A percentile compares a stretch with the other conserved stretches of the same genome.
phyloP scores from a whole-genome alignment of 2,113 vertebrate species.

The Stictonetta naevosa region DNA sequence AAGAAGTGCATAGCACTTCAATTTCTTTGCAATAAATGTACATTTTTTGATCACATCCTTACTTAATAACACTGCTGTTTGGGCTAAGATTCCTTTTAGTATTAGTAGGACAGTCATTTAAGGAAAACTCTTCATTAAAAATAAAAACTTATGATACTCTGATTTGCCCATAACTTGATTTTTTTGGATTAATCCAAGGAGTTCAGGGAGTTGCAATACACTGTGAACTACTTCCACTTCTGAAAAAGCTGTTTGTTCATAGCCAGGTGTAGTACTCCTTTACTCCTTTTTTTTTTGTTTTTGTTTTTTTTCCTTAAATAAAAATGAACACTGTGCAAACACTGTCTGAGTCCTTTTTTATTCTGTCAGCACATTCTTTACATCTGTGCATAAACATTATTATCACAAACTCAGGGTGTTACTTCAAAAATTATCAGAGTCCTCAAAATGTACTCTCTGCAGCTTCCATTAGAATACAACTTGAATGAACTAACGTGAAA shows the following conservation, averaged over 20 bases:
- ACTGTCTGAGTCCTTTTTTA: slow-evolving; percentile 70
- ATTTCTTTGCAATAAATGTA: not conserved
- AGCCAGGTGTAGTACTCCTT: slow-evolving; percentile 57
- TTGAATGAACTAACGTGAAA: slow-evolving; percentile 38
- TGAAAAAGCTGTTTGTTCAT: slow-evolving; percentile 61
- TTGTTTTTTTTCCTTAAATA: slow-evolving; percentile 29
- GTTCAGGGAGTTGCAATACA: slow-evolving; percentile 29
- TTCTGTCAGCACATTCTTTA: slow-evolving; percentile 81
- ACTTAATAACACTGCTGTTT: not conserved
- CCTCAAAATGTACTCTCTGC: slow-evolving; percentile 55
- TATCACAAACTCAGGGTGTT: slow-evolving; percentile 76
- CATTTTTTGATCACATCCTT: not conserved
- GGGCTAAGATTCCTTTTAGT: slow-evolving; percentile 26
- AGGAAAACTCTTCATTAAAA: slow-evolving; percentile 53
- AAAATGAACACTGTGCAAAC: slow-evolving; percentile 64
- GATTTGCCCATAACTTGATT: slow-evolving; percentile 41
- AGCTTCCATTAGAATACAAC: slow-evolving; percentile 55
- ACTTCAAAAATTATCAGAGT: slow-evolving; percentile 73
- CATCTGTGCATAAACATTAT: slow-evolving; percentile 79
- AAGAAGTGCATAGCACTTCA: not conserved
- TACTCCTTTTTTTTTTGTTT: not conserved
- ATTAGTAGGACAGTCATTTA: slow-evolving; percentile 31
- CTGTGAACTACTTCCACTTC: slow-evolving; percentile 47
- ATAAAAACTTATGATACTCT: slow-evolving; percentile 39
- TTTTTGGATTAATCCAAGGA: slow-evolving; percentile 50